These are phyloP conservation scores for Acronicta alni DNA, from an alignment of 2,888 invertebrate species.

Conservation along the genomic window DNA sequence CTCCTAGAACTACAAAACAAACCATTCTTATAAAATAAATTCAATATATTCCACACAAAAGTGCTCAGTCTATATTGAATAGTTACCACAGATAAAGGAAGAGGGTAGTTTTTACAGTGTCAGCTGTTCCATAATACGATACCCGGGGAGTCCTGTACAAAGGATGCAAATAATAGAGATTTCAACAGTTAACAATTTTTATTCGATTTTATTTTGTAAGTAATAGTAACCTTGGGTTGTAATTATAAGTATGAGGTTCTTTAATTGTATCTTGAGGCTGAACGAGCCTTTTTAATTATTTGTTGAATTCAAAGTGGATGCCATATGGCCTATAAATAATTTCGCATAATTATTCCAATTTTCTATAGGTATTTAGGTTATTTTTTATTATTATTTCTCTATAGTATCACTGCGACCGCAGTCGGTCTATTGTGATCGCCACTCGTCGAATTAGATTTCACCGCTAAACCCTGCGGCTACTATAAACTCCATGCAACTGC, in stretches of 20 bases:
- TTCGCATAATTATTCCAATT: constrained; percentile 2
- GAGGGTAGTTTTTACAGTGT: constrained; percentile 77
- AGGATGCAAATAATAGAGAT: constrained; percentile 67
- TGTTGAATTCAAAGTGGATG: neutral
- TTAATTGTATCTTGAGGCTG: neutral
- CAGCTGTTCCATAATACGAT: constrained; percentile 81
- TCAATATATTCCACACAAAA: constrained; percentile 28
- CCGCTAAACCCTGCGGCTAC: no score
- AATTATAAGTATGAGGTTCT: neutral
- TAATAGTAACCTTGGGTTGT: neutral
- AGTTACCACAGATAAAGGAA: constrained; percentile 69
- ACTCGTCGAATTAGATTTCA: no score
- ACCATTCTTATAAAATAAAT: constrained; percentile 19
- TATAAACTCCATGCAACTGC: no score
- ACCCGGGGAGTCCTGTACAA: constrained; percentile 64
- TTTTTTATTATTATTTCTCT: no score
- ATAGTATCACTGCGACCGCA: no score
- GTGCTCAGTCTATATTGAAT: constrained; percentile 55
- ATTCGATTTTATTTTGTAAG: constrained; percentile 1
- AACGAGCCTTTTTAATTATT: neutral
- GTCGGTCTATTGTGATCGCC: no score
- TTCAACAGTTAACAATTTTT: constrained; percentile 51
- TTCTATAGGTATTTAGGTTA: no score
- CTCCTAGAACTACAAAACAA: constrained; percentile 10
- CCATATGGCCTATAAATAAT: neutral